Percentiles rank a stretch among this genome's conserved stretches.
Conservation (phyloP, 2,797 vertebrate genomes). For the Sciaenops ocellatus region DNA sequence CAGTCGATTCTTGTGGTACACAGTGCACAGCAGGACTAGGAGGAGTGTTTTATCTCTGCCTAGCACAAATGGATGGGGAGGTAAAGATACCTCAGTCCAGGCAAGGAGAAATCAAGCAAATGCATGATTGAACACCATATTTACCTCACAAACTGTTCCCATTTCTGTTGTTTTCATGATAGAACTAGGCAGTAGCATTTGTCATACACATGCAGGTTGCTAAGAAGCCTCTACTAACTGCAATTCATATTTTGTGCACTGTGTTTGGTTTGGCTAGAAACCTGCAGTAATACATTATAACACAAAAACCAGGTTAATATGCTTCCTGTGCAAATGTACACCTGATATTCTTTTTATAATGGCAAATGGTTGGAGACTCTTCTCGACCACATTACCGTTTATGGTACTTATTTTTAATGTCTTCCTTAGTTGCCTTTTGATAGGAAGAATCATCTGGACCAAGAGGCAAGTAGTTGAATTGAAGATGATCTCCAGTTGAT, state of each 20-base stretch:
- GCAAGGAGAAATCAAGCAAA: background rate
- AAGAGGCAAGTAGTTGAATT: too few species aligned
- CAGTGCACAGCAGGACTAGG: conserved; percentile 16
- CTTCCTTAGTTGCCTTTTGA: too few species aligned
- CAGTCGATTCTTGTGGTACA: background rate
- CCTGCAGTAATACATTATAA: background rate
- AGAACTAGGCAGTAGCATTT: too few species aligned
- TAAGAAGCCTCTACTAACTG: background rate
- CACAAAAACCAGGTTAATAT: background rate
- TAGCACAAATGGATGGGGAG: conserved; percentile 19
- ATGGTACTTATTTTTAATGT: conserved; percentile 11
- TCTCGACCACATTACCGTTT: conserved; percentile 12
- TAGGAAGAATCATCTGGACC: too few species aligned
- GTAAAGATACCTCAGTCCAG: conserved; percentile 2
- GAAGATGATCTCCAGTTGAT: too few species aligned
- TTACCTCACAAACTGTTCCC: background rate
- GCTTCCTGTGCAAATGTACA: background rate
- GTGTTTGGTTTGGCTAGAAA: background rate
- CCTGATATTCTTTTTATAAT: background rate
- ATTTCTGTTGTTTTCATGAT: background rate
- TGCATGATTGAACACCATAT: background rate
- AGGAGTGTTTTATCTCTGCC: conserved; percentile 9
- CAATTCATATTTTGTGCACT: background rate
- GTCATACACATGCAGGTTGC: background rate
- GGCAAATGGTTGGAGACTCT: conserved; percentile 37